A percentile compares a stretch with the other conserved stretches of the same genome.
Evolutionary conservation across 2,113 vertebrate species (phyloP).

Genomic region (Saccopteryx leptura): DNA sequence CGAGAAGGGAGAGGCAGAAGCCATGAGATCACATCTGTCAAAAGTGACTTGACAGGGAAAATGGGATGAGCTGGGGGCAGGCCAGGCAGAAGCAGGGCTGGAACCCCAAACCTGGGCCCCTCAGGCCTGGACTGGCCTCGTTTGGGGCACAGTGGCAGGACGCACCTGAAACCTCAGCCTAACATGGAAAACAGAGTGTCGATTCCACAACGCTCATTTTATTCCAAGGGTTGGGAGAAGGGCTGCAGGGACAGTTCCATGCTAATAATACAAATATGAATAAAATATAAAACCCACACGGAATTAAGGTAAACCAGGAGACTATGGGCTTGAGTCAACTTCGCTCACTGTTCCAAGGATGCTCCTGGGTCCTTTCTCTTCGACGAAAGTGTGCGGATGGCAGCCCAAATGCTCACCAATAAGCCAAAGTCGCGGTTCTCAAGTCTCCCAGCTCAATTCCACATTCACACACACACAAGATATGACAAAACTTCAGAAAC

Average conservation of each 20-base stretch:
- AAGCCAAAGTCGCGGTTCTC: neutral
- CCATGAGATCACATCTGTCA: neutral
- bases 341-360: neutral
- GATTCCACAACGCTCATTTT: neutral
- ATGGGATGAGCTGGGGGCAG: too few relatives aligned
- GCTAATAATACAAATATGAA: neutral
- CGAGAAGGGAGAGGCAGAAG: neutral
- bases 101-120: neutral
- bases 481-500: neutral
- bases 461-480: neutral
- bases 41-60: neutral
- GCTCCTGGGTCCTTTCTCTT: neutral
- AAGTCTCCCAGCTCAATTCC: neutral
- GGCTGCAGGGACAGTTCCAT: neutral
- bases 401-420: neutral
- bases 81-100: too few relatives aligned
- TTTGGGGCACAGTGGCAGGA: neutral
- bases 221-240: slow-evolving; percentile 10
- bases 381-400: neutral
- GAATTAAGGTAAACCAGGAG: neutral
- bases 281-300: neutral
- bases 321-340: neutral
- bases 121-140: neutral
- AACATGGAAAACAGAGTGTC: neutral
- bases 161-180: neutral